These are phyloP conservation scores for Chaenogobius annularis DNA, from an alignment of 2,113 vertebrate species.

Conservation along the genomic window DNA sequence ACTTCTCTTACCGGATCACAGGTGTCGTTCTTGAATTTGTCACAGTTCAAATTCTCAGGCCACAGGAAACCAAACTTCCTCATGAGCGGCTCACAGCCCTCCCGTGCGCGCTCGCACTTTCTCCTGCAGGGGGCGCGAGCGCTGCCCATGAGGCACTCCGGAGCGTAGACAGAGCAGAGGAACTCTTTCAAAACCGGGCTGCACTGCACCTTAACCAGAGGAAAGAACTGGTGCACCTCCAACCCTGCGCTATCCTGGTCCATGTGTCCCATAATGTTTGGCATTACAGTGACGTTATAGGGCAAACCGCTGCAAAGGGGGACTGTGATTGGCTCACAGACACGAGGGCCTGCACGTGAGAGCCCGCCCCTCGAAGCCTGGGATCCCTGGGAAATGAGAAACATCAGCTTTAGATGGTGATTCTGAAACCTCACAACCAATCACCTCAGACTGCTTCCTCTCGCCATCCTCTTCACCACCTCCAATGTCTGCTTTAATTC, in stretches of 20 bases:
- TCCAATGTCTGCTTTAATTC: too few species aligned
- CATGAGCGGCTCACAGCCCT: slow-evolving; percentile 85
- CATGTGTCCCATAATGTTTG: slow-evolving; percentile 79
- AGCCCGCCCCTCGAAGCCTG: not conserved
- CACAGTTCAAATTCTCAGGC: slow-evolving; percentile 82
- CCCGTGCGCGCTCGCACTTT: slow-evolving; percentile 82
- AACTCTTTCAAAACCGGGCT: slow-evolving; percentile 84
- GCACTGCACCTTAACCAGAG: slow-evolving; percentile 80
- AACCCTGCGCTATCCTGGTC: slow-evolving; percentile 64
- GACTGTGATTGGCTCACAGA: slow-evolving; percentile 82
- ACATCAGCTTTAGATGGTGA: not conserved
- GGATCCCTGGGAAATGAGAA: not conserved
- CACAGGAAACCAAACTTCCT: slow-evolving; percentile 82
- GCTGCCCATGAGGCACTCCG: slow-evolving; percentile 83
- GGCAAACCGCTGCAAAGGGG: slow-evolving; percentile 78
- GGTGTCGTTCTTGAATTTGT: slow-evolving; percentile 70
- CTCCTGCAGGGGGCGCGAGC: slow-evolving; percentile 82
- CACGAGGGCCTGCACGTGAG: slow-evolving; percentile 19
- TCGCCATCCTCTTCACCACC: too few species aligned
- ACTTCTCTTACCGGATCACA: slow-evolving; percentile 52
- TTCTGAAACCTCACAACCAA: not conserved
- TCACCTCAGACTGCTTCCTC: not conserved
- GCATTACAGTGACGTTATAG: slow-evolving; percentile 74
- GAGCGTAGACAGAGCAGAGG: slow-evolving; percentile 85
- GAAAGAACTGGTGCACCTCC: slow-evolving; percentile 70